A percentile compares a stretch with the other conserved stretches of the same genome.
Conservation (phyloP, 64 coral and sea anemone genomes). For the Pachyseris speciosa region DNA sequence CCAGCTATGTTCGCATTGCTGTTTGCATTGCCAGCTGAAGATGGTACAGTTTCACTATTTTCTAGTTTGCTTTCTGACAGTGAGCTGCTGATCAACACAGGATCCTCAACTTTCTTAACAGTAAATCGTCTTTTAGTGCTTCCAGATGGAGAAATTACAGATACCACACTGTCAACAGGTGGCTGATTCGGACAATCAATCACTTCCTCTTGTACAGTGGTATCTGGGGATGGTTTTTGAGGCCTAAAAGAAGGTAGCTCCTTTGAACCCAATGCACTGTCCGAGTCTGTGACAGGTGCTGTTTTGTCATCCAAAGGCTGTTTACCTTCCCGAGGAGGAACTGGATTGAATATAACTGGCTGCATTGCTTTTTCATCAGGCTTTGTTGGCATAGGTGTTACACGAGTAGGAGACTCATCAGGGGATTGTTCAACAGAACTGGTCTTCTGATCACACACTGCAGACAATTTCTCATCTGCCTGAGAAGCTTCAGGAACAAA, state of each 20-base stretch:
- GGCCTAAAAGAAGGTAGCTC: background rate
- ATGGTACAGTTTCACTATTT: background rate
- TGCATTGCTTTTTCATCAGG: conserved; percentile 23
- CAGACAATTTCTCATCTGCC: conserved; percentile 1
- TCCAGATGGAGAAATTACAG: background rate
- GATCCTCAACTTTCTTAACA: conserved; percentile 16
- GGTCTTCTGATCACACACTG: background rate
- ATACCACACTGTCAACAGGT: background rate
- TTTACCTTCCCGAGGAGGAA: conserved; percentile 10
- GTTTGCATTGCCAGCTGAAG: background rate
- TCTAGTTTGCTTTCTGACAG: background rate
- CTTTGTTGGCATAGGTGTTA: background rate
- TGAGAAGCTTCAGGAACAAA: background rate
- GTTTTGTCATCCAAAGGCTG: background rate
- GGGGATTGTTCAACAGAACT: conserved; percentile 6
- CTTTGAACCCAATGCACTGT: background rate
- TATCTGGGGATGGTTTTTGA: background rate
- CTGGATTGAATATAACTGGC: conserved; percentile 60
- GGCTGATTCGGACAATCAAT: background rate
- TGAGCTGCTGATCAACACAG: background rate
- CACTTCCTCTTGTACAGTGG: background rate
- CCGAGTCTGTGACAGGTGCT: background rate
- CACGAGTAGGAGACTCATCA: background rate
- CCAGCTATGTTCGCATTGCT: background rate
- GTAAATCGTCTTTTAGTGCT: conserved; percentile 12